Evolutionary conservation across 2,113 vertebrate genomes (phyloP).

Genomic region (Syrmaticus mikado): DNA sequence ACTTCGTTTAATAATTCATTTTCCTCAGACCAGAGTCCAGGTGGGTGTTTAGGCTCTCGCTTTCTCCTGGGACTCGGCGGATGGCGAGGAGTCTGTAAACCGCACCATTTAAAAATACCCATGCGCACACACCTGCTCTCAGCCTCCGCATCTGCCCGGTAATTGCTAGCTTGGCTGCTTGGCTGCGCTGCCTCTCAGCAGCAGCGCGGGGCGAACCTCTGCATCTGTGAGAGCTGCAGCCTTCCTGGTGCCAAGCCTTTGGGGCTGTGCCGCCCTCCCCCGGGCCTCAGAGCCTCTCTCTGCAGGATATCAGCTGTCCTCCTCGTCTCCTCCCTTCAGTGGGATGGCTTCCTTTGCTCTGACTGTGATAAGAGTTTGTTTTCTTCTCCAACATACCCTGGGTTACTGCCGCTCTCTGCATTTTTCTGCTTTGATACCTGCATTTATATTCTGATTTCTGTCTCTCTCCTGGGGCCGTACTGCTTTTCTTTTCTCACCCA

Average conservation of each 20-base stretch:
- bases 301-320: constrained; percentile 35
- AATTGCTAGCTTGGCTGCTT: neutral
- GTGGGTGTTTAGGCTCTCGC: neutral
- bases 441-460: constrained; percentile 46
- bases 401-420: constrained; percentile 22
- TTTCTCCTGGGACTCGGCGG: neutral
- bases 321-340: constrained; percentile 53
- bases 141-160: neutral
- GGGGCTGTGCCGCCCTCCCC: neutral
- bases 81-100: neutral
- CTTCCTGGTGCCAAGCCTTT: neutral
- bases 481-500: constrained; percentile 57
- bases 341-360: constrained; percentile 57
- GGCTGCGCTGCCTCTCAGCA: neutral
- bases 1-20: constrained; percentile 49
- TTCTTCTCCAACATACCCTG: constrained; percentile 43
- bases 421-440: constrained; percentile 71
- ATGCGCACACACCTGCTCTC: neutral
- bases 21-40: neutral
- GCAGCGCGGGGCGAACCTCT: neutral
- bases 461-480: constrained; percentile 27
- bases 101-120: rapidly evolving
- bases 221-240: constrained; percentile 6
- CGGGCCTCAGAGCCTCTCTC: constrained; percentile 39
- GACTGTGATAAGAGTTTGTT: constrained; percentile 67